A percentile compares a stretch with the other conserved stretches of the same genome.
These are phyloP conservation scores for Callopanchax toddi DNA, from an alignment of 2,113 vertebrate genomes.

Conservation along the genomic window DNA sequence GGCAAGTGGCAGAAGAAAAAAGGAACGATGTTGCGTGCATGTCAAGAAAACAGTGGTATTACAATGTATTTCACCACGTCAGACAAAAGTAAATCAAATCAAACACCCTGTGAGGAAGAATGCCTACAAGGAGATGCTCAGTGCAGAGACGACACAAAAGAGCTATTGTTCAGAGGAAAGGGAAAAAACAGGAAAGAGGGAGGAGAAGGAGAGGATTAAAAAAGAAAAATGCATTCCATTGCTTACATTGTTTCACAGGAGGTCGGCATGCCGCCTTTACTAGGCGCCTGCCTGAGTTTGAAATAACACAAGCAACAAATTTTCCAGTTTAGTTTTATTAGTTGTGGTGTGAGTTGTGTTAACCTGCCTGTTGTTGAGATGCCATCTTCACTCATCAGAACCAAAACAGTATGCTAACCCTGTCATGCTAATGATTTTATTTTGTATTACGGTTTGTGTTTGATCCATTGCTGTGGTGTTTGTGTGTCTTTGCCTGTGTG, in stretches of 20 bases:
- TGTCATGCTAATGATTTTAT: slow-evolving; percentile 45
- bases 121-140: slow-evolving; percentile 40
- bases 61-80: slow-evolving; percentile 25
- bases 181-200: slow-evolving; percentile 20
- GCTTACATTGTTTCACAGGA: slow-evolving; percentile 52
- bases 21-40: slow-evolving; percentile 4
- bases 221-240: slow-evolving; percentile 46
- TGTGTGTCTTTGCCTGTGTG: slow-evolving; percentile 35
- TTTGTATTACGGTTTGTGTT: slow-evolving; percentile 37
- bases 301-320: slow-evolving; percentile 63
- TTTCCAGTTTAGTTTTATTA: slow-evolving; percentile 51
- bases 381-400: slow-evolving; percentile 8
- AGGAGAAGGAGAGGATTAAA: slow-evolving; percentile 24
- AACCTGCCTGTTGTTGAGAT: slow-evolving; percentile 66
- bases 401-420: slow-evolving; percentile 51
- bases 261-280: slow-evolving; percentile 60
- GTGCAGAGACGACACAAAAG: slow-evolving; percentile 49
- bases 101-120: slow-evolving; percentile 33
- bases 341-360: slow-evolving; percentile 44
- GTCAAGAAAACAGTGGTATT: slow-evolving; percentile 30
- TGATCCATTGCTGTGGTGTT: slow-evolving; percentile 9
- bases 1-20: background rate
- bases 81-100: slow-evolving; percentile 55
- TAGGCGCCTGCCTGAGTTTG: slow-evolving; percentile 53
- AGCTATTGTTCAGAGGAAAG: slow-evolving; percentile 64